Evolutionary conservation across 2,797 vertebrate genomes (phyloP).

Genomic region (Pangasius larnaudii): DNA sequence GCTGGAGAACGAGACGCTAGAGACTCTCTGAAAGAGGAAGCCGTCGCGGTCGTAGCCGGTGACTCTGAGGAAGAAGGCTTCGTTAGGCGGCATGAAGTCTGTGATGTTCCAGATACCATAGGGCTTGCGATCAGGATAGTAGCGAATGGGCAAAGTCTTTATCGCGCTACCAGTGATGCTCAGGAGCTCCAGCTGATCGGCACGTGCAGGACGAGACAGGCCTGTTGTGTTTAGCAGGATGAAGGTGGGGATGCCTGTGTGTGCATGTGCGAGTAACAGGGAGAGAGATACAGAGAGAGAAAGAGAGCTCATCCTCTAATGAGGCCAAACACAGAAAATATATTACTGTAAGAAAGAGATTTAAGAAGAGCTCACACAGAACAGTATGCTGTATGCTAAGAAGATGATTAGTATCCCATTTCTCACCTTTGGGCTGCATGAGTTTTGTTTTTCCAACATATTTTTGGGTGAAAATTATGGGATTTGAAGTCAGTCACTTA

Average conservation of each 20-base stretch:
- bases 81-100: slow-evolving; percentile 89
- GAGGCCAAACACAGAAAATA: neutral
- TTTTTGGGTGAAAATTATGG: neutral
- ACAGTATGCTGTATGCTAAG: neutral
- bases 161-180: slow-evolving; percentile 83
- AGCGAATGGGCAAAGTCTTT: slow-evolving; percentile 89
- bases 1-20: slow-evolving; percentile 93
- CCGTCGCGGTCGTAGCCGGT: slow-evolving; percentile 88
- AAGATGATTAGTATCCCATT: neutral
- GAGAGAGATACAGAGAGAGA: neutral
- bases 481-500: neutral
- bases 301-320: neutral
- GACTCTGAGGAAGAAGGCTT: slow-evolving; percentile 93
- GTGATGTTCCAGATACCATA: slow-evolving; percentile 94
- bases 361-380: neutral
- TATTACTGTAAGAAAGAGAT: neutral
- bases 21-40: slow-evolving; percentile 93
- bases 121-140: slow-evolving; percentile 84
- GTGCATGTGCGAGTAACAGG: neutral
- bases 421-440: neutral
- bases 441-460: neutral
- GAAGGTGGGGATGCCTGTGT: slow-evolving; percentile 90
- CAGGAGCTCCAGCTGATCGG: slow-evolving; percentile 89
- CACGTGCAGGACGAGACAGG: slow-evolving; percentile 83
- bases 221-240: slow-evolving; percentile 94